Percentiles rank a stretch among this genome's conserved stretches.
phyloP scores from a whole-genome alignment of 2,113 vertebrate species.

The Nymphicus hollandicus region DNA sequence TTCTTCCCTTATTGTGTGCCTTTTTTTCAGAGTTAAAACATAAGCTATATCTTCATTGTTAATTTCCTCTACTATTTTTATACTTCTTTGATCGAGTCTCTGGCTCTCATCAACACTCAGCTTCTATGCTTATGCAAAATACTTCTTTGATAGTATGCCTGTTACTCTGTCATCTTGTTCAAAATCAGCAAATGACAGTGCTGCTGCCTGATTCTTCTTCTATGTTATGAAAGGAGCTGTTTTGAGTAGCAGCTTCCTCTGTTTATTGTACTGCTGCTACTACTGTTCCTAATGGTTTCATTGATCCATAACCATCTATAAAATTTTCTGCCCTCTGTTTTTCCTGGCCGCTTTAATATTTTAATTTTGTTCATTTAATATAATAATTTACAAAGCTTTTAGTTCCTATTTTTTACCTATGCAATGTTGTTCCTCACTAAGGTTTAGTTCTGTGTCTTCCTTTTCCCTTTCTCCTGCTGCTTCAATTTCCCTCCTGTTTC shows the following conservation, averaged over 20 bases:
- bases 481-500: not conserved
- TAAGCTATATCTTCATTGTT: not conserved
- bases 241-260: not conserved
- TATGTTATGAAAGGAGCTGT: not conserved
- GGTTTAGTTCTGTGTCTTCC: not conserved
- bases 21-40: not conserved
- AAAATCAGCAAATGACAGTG: not conserved
- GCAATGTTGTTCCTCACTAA: not conserved
- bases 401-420: not conserved
- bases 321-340: not conserved
- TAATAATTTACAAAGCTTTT: not conserved
- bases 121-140: not conserved
- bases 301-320: not conserved
- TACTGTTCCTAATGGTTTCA: not conserved
- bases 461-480: not conserved
- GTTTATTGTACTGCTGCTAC: not conserved
- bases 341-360: not conserved
- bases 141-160: not conserved
- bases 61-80: not conserved
- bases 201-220: not conserved
- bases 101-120: not conserved
- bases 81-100: not conserved
- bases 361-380: not conserved
- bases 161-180: not conserved
- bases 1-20: not conserved